Evolutionary conservation across 2,888 invertebrate genomes (phyloP).

Genomic region (Melipona bicolor): DNA sequence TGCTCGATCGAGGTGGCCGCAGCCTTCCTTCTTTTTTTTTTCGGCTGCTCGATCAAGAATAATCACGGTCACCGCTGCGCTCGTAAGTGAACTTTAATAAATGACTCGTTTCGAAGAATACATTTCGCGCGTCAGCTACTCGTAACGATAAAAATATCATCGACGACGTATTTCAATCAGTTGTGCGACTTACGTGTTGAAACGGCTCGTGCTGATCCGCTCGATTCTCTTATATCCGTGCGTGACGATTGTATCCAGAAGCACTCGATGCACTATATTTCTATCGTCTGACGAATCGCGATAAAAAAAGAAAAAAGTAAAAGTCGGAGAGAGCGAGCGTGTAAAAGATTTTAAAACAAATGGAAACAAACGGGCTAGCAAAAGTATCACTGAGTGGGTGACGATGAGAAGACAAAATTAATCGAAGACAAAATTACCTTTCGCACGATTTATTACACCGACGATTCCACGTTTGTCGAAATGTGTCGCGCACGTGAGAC

Average conservation of each 20-base stretch:
- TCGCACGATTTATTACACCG: not conserved
- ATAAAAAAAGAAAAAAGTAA: not conserved
- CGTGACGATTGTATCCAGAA: slow-evolving; percentile 28
- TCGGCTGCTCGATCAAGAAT: slow-evolving; percentile 45
- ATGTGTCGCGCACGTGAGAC: slow-evolving; percentile 68
- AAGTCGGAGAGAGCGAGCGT: too few relatives aligned
- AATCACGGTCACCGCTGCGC: slow-evolving; percentile 54
- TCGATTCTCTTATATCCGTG: slow-evolving; percentile 32
- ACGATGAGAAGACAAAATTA: not conserved
- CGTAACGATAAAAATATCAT: not conserved
- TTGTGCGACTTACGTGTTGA: slow-evolving; percentile 36
- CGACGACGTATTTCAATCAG: not conserved
- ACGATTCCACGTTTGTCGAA: slow-evolving; percentile 41
- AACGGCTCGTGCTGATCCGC: not conserved
- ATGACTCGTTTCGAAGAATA: slow-evolving; percentile 13
- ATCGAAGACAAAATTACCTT: not conserved
- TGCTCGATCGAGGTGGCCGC: slow-evolving; percentile 60
- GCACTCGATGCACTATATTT: slow-evolving; percentile 33
- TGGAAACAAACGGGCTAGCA: not conserved
- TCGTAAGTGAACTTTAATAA: slow-evolving; percentile 56
- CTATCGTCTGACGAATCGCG: not conserved
- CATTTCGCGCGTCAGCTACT: not conserved
- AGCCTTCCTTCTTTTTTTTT: slow-evolving; percentile 40
- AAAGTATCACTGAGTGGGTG: not conserved
- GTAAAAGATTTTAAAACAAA: not conserved